Percentiles rank a stretch among this genome's conserved stretches.
Conservation (phyloP, 1,140 invertebrate species). For the Heterodera schachtii region DNA sequence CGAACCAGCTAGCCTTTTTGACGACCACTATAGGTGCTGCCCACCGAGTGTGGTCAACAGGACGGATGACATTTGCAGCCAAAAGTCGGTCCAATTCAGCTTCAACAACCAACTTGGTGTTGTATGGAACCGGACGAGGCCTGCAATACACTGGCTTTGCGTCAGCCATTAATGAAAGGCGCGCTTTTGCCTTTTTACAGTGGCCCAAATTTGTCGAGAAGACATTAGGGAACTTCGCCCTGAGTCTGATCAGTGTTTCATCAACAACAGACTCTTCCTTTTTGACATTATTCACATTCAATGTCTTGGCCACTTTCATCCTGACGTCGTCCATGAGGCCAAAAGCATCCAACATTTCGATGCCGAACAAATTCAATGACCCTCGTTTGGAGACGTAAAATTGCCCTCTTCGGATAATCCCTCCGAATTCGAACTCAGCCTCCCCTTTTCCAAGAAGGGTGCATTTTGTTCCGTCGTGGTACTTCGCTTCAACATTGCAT, state of each 20-base stretch:
- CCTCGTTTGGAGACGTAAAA: too few species aligned
- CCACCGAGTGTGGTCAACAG: constrained; percentile 65
- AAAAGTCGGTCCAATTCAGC: constrained; percentile 53
- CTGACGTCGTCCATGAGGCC: neutral
- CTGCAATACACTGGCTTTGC: constrained; percentile 35
- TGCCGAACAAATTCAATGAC: neutral
- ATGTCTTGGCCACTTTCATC: neutral
- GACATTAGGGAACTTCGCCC: constrained; percentile 28
- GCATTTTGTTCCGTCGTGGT: too few species aligned
- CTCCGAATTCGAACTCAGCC: too few species aligned
- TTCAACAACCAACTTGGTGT: constrained; percentile 51
- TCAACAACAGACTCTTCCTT: neutral
- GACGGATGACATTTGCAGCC: constrained; percentile 45
- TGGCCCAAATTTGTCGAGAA: constrained; percentile 11
- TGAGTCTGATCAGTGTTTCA: neutral
- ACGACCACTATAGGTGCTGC: constrained; percentile 63
- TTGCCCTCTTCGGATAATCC: too few species aligned
- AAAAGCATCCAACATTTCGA: neutral
- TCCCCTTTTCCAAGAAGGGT: too few species aligned
- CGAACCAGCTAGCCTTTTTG: neutral
- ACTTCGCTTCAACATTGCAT: too few species aligned
- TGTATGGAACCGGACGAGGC: constrained; percentile 54
- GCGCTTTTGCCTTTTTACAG: constrained; percentile 34
- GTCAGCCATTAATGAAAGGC: constrained; percentile 31
- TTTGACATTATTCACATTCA: neutral